Evolutionary conservation across 2,113 vertebrate genomes (phyloP), one percentile per base, ranked within the genome.

Genomic region (Cnemophilus loriae): DNA sequence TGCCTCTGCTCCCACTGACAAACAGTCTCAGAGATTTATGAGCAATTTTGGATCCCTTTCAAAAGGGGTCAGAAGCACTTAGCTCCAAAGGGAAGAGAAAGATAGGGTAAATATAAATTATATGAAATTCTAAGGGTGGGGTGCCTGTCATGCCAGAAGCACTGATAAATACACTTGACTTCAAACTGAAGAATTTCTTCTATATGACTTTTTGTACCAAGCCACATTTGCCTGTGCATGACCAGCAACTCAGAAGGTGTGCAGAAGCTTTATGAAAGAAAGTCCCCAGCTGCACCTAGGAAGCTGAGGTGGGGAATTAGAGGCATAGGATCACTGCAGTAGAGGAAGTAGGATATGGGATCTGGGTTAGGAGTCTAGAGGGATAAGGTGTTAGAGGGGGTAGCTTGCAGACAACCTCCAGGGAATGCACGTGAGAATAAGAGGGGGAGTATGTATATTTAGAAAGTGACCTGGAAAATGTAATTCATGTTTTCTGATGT

Each of bases 401-500:
- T 50, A 83, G 28, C 17, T 89, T 82, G 47, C 32, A 87, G 77
- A 76, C 61, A 87, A 0, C 61, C 90, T 79, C 57, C 41, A 49
- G 63, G 61, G 70, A 95, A 76, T 53, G n/a, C 22, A 76, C 46
- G 41, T 24, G 56, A 76, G 70, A 79, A 37, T 91, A 82, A 75
- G 1, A 3, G 37, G 11, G 24, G 10, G 39, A 68, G 35, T 11
- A 13, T 77, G n/a, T 88, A 80, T 95, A 82, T 93, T 91, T 85
- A 84, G 89, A 79, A 92, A 71, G n/a, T 82, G 84, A 87, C 81
- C 81, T 93, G 93, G 61, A 89, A 95, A 79, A 68, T 32, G 64
- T 44, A 87, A 95, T 73, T 93, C 21, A 5, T 65, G 17, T n/a
- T 46, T 73, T 71, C 65, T 57, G 20, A 64, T 87, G n/a, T 22